Evolutionary conservation across 1,140 invertebrate genomes (phyloP), one percentile per base, ranked within the genome.

Genomic region (Globodera ellingtonae): DNA sequence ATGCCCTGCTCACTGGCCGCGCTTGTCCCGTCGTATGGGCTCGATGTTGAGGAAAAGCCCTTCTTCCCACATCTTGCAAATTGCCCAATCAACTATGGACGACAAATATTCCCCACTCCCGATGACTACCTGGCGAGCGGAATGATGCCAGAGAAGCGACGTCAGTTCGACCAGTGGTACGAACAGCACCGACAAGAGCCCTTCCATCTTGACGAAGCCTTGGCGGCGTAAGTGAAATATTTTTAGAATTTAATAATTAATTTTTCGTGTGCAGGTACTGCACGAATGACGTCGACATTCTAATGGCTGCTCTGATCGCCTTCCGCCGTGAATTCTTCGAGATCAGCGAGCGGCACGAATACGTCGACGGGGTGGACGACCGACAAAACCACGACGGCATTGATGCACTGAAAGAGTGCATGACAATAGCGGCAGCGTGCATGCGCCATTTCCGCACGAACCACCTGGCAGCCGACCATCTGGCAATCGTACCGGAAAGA

Each of bases 11-110:
- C 74, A 6, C n/a, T 75, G 8, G 74, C 52, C 9, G 65, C 52
- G n/a, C 74, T 75, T n/a, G n/a, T n/a, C n/a, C n/a, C n/a, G n/a
- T n/a, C n/a, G n/a, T n/a, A n/a, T n/a, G n/a, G n/a, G n/a, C n/a
- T n/a, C n/a, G n/a, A n/a, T n/a, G n/a, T n/a, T n/a, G n/a, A n/a
- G n/a, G n/a, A n/a, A n/a, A n/a, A 78, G 59, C 72, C 72, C 5
- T 78, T 78, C 0, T 78, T 78, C 73, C 77, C 77, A 0, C 77
- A 78, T 79, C 78, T 78, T 8, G 78, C 77, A 6, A 78, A 78
- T 35, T 77, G 77, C 7, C 70, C 72, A 4, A 77, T 44, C 13
- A 75, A 78, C 24, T 78, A 78, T 24, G 77, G 77, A 7, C 47
- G 6, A 6, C 47, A 46, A 44, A 76, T 79, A 15, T n/a, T 6